These are phyloP conservation scores for Gandaritis pyraliata DNA, from an alignment of 2,888 invertebrate genomes.

Conservation along the genomic window DNA sequence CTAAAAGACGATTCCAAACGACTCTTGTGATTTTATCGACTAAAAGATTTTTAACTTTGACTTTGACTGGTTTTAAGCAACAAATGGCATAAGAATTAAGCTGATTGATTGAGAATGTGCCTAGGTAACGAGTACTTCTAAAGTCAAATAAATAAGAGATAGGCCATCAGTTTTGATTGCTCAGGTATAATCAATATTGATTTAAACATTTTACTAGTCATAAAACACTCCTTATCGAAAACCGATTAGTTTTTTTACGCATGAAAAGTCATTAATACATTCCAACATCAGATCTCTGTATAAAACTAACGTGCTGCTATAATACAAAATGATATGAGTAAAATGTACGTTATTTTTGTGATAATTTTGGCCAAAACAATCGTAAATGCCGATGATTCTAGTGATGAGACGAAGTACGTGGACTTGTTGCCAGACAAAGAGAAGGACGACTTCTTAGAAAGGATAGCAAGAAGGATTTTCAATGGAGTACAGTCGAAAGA, in stretches of 20 bases:
- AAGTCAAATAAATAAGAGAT: not conserved
- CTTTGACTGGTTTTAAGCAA: no score
- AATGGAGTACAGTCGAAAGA: constrained; percentile 55
- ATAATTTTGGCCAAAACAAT: constrained; percentile 39
- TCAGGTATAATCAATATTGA: constrained; percentile 8
- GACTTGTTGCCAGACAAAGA: constrained; percentile 66
- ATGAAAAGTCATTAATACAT: constrained; percentile 23
- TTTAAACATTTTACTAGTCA: constrained; percentile 15
- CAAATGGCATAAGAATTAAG: no score
- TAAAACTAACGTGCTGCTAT: constrained; percentile 24
- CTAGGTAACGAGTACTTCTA: not conserved
- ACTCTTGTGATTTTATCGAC: no score
- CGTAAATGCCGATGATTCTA: constrained; percentile 43
- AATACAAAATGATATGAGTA: constrained; percentile 43
- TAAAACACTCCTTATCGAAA: constrained; percentile 45
- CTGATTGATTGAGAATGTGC: no score
- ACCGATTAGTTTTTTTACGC: constrained; percentile 44
- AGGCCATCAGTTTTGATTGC: not conserved
- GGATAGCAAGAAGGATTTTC: constrained; percentile 65
- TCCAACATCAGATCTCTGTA: constrained; percentile 16
- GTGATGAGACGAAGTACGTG: constrained; percentile 62
- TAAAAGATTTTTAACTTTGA: no score
- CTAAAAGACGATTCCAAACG: no score
- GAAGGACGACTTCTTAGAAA: constrained; percentile 65
- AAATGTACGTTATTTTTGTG: constrained; percentile 51